Evolutionary conservation across 2,113 vertebrate species (phyloP), one percentile per base, ranked within the genome.

Genomic region (Neodon shergylaensis): DNA sequence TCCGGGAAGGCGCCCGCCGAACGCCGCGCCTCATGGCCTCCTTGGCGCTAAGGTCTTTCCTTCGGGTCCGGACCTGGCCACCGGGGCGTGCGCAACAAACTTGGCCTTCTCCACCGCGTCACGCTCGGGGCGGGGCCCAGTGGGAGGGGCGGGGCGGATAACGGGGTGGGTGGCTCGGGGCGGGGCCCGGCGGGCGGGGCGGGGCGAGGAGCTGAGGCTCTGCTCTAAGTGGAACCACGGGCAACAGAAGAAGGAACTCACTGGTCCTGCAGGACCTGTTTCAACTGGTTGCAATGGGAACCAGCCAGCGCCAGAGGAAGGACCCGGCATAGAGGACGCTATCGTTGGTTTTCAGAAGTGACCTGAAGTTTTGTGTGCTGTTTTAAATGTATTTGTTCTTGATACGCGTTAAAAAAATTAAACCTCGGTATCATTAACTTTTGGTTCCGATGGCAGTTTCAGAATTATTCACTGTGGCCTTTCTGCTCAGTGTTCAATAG

Each of bases 1-100:
- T 98, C 97, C 97, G 96, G 96, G 16, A 94, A 66, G 81, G 16
- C 77, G 42, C 82, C 96, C 88, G 95, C 92, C 81, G 42, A 42
- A 31, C 0, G 0, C 42, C 44, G 90, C 95, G 94, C 94, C 31
- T 74, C 81, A 47, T 13, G 0, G 58, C 73, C 5, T 19, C 5
- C 0, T 3, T 36, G 39, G 28, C 9, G 19, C 74, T 0, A 2
- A 42, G 0, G 31, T 22, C 19, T 36, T 65, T 19, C 33, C 2
- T 0, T 0, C 9, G 2, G 2, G n/a, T 28, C 12, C 0, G 1
- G 3, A 54, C 14, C 11, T 1, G 1, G 39, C 19, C 14, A 10
- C 14, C 14, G 16, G 70, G 12, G 74, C 65, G 16, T 94, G 95
- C 95, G 90, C 95, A 93, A 33, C 6, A 84, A 95, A 68, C 0